Conservation (phyloP, 2,797 vertebrate species). For the Myripristis jacobus region DNA sequence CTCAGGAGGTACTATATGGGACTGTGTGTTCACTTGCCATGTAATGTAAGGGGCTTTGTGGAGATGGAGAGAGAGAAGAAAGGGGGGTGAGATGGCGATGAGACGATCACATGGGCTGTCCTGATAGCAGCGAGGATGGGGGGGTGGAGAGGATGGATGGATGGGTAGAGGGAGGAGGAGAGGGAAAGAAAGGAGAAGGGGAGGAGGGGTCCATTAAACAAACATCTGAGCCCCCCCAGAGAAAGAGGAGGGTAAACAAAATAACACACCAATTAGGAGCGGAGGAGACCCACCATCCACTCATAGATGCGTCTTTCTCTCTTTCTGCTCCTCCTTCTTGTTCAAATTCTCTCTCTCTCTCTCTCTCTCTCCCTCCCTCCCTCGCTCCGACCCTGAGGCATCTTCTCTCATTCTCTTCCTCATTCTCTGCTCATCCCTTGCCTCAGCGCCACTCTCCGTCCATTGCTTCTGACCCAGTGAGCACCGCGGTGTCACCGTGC, state of each 20-base stretch:
- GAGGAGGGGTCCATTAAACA: conserved; percentile 44
- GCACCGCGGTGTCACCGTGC: conserved; percentile 47
- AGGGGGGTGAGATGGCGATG: conserved; percentile 6
- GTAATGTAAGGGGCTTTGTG: conserved; percentile 70
- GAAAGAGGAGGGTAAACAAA: conserved; percentile 51
- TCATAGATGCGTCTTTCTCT: conserved; percentile 19
- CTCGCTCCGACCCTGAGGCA: conserved; percentile 50
- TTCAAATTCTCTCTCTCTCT: neutral
- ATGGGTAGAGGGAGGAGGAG: neutral
- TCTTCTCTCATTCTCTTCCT: conserved; percentile 46
- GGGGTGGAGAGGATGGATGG: conserved; percentile 30
- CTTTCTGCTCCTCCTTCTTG: conserved; percentile 2
- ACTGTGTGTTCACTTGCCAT: conserved; percentile 62
- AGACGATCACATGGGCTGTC: conserved; percentile 61
- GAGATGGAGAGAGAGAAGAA: conserved; percentile 44
- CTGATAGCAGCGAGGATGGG: conserved; percentile 38
- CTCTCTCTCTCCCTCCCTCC: conserved; percentile 25
- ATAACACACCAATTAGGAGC: conserved; percentile 60
- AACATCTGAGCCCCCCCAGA: conserved; percentile 44
- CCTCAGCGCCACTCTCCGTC: conserved; percentile 71
- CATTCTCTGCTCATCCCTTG: conserved; percentile 43
- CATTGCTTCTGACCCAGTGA: conserved; percentile 78
- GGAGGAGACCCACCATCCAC: conserved; percentile 11
- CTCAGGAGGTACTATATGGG: conserved; percentile 67
- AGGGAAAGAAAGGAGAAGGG: neutral